A percentile compares a stretch with the other conserved stretches of the same genome.
phyloP scores from a whole-genome alignment of 2,888 invertebrate genomes.

The Lasioglossum villosulum region DNA sequence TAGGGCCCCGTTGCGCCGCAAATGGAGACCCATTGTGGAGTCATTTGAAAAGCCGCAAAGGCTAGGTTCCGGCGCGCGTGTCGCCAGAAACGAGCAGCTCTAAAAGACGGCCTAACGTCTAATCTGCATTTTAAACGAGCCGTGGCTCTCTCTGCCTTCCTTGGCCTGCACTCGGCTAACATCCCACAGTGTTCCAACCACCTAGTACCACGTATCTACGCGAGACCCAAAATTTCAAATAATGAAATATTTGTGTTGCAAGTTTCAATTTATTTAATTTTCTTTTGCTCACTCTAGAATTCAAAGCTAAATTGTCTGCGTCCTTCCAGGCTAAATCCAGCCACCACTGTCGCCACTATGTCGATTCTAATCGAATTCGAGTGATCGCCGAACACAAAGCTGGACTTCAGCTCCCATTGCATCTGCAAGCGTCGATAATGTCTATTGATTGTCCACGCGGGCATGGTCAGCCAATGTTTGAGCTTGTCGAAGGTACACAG shows the following conservation, averaged over 20 bases:
- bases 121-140: slow-evolving; percentile 81
- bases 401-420: background rate
- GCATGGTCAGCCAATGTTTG: background rate
- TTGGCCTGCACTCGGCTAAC: background rate
- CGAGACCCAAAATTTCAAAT: background rate
- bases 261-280: too few species aligned
- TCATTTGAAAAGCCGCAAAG: slow-evolving; percentile 48
- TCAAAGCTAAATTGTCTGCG: too few species aligned
- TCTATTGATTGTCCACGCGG: background rate
- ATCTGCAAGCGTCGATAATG: background rate
- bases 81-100: slow-evolving; percentile 41
- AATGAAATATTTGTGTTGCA: too few species aligned
- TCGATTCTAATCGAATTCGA: background rate
- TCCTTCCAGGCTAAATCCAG: background rate
- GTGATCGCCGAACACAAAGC: background rate
- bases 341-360: background rate
- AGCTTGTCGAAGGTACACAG: background rate
- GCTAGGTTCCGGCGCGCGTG: slow-evolving; percentile 23
- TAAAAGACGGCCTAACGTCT: slow-evolving; percentile 70
- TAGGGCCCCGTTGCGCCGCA: slow-evolving; percentile 32
- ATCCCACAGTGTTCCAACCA: background rate
- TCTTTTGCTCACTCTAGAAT: too few species aligned
- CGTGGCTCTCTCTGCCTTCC: slow-evolving; percentile 44
- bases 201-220: background rate
- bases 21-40: slow-evolving; percentile 53